A percentile compares a stretch with the other conserved stretches of the same genome.
Conservation (phyloP, 2,797 vertebrate genomes). For the Argyrosomus regius region DNA sequence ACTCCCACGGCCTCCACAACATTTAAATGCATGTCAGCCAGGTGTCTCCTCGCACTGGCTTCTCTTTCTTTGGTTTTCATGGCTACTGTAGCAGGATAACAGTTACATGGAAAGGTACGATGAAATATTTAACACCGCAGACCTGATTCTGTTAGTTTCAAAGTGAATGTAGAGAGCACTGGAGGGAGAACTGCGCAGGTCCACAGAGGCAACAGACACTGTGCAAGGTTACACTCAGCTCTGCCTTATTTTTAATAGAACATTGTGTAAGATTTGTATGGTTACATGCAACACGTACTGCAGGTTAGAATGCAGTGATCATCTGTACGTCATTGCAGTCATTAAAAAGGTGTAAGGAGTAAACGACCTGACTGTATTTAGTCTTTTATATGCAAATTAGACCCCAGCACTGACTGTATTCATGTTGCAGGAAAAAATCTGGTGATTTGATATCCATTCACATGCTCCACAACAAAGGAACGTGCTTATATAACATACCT, state of each 20-base stretch:
- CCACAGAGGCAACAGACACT: slow-evolving; percentile 28
- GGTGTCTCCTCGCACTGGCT: slow-evolving; percentile 36
- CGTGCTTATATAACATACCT: neutral
- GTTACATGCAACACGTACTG: neutral
- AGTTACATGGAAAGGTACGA: slow-evolving; percentile 62
- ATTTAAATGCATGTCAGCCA: slow-evolving; percentile 58
- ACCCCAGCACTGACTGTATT: neutral
- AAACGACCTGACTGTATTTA: neutral
- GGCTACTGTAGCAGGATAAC: slow-evolving; percentile 53
- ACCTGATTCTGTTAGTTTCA: slow-evolving; percentile 63
- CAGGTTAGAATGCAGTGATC: neutral
- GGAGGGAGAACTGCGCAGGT: slow-evolving; percentile 35
- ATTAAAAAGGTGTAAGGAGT: neutral
- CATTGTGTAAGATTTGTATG: neutral
- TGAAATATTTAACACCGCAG: slow-evolving; percentile 66
- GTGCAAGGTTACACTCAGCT: slow-evolving; percentile 32
- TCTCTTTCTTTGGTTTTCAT: slow-evolving; percentile 39
- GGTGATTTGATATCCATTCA: neutral
- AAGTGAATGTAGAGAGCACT: slow-evolving; percentile 57
- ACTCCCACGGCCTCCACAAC: slow-evolving; percentile 44
- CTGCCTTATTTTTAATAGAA: slow-evolving; percentile 21
- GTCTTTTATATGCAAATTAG: neutral
- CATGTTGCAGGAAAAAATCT: neutral
- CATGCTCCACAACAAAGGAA: neutral
- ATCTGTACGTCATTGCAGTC: neutral